Evolutionary conservation across 2,797 vertebrate species (phyloP), one percentile per base, ranked within the genome.

Genomic region (Prionace glauca): DNA sequence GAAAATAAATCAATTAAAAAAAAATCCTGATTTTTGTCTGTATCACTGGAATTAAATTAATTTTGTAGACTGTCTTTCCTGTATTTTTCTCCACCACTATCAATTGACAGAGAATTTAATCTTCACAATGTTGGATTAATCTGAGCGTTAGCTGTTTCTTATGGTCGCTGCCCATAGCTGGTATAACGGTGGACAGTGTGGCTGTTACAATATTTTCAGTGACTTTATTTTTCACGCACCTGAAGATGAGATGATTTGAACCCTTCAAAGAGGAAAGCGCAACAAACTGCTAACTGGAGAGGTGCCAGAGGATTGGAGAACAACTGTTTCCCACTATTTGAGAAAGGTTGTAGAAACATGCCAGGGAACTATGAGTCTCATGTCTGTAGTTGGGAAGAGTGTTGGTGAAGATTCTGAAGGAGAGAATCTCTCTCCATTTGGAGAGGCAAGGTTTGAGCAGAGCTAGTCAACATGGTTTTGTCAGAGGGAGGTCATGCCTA

Each of bases 1-100:
- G 62, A 67, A 69, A 92, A 62, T 62, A 92, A 92, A 92, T 92
- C 90, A 67, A 69, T 69, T 41, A 45, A 77, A 67, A 69, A 69
- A 8, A 92, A 20, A 69, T 20, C 22, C 90, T 69, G 20, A n/a
- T 67, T 41, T 67, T 20, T 18, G n/a, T 9, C n/a, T 41, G 3
- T 69, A 11, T 92, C 36, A 67, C 65, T 69, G 36, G 90, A 92
- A 69, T 67, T 92, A 41, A 67, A 92, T 92, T 65, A 41, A 67
- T 10, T 36, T 92, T 67, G 62, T 69, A 69, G 14, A 36, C 41
- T 29, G 12, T 90, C 87, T 90, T 90, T 32, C 26, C 12, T 29
- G 29, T 60, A n/a, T 90, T 92, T 91, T 91, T 91, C 56, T 91
- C 32, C 32, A 60, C 20, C 20, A 20, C 32, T 62, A 65, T 91